Percentiles rank a stretch among this genome's conserved stretches.
Conservation (phyloP, 2,888 invertebrate genomes). For the Leptopterna dolabrata region DNA sequence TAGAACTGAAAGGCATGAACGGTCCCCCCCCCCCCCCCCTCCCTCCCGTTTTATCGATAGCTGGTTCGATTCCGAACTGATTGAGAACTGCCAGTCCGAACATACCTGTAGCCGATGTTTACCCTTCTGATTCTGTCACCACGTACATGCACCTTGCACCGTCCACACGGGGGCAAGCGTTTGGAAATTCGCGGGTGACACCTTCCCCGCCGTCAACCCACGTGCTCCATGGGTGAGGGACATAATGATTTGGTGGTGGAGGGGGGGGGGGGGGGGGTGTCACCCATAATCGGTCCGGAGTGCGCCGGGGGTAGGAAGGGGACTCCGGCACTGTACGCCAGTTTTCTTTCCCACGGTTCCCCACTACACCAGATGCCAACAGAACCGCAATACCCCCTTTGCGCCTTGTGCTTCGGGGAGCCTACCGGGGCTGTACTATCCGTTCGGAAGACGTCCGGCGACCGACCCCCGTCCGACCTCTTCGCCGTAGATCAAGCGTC, state of each 20-base stretch:
- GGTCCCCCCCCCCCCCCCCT: too few species aligned
- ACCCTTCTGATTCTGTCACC: background rate
- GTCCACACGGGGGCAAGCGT: background rate
- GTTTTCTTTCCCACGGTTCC: conserved; percentile 59
- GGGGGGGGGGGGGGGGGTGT: background rate
- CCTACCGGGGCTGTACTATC: conserved; percentile 45
- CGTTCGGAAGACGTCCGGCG: conserved; percentile 45
- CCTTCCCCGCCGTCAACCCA: conserved; percentile 5
- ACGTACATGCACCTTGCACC: background rate
- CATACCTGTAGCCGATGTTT: background rate
- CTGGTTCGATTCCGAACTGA: too few species aligned
- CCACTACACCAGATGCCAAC: conserved; percentile 60
- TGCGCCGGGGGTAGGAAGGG: background rate
- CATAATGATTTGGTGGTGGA: background rate
- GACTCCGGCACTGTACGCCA: background rate
- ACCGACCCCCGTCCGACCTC: background rate
- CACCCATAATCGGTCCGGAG: conserved; percentile 13
- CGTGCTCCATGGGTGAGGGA: conserved; percentile 21
- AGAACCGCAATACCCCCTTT: conserved; percentile 59
- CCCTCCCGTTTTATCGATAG: too few species aligned
- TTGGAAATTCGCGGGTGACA: background rate
- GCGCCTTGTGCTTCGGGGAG: background rate
- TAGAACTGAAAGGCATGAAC: too few species aligned
- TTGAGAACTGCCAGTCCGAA: background rate
- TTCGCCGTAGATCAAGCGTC: background rate